A percentile compares a stretch with the other conserved stretches of the same genome.
Evolutionary conservation across 2,113 vertebrate genomes (phyloP).

Genomic region (Ornithorhynchus anatinus): DNA sequence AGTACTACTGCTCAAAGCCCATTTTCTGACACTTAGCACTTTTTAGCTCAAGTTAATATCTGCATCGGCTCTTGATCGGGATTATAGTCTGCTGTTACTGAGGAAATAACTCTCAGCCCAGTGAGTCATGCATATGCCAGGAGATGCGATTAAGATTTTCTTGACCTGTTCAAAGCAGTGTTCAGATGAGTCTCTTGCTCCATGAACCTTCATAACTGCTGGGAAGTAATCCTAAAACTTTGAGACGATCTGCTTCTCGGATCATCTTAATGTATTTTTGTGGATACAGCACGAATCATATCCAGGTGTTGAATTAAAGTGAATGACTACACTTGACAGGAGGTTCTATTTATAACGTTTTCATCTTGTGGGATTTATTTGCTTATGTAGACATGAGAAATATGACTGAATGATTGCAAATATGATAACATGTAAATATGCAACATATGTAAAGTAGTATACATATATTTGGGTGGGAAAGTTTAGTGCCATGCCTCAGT

Average conservation of each 20-base stretch:
- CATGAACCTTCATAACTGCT: constrained; percentile 16
- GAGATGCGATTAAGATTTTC: neutral
- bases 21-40: neutral
- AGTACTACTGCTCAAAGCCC: neutral
- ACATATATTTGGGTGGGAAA: neutral
- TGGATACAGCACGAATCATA: constrained; percentile 6
- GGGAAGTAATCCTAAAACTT: constrained; percentile 10
- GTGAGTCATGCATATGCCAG: neutral
- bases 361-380: constrained; percentile 34
- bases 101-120: neutral
- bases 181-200: neutral
- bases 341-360: constrained; percentile 47
- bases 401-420: constrained; percentile 34
- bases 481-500: neutral
- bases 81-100: constrained; percentile 4
- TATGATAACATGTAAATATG: constrained; percentile 27
- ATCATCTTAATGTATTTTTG: constrained; percentile 21
- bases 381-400: constrained; percentile 38
- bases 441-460: constrained; percentile 8
- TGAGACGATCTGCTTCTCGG: neutral
- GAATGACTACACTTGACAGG: constrained; percentile 41
- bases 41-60: neutral
- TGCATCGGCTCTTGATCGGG: neutral
- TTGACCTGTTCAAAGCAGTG: neutral
- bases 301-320: constrained; percentile 19